Evolutionary conservation across 2,888 invertebrate genomes (phyloP).

Genomic region (Xiphydria camelus): DNA sequence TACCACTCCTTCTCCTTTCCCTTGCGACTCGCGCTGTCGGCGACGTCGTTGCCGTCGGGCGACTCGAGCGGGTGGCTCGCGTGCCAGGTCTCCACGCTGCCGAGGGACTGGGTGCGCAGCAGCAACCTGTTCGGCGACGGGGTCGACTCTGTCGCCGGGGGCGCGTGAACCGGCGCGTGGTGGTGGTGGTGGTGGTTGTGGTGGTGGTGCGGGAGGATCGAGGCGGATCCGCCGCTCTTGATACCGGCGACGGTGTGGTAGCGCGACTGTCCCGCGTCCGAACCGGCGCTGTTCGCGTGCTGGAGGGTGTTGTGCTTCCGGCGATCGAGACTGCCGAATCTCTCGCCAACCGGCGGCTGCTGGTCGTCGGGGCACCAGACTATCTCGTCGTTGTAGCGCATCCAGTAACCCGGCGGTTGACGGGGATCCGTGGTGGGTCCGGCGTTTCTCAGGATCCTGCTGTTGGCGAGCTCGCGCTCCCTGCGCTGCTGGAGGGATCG

Average conservation of each 20-base stretch:
- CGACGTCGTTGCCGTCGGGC: conserved; percentile 33
- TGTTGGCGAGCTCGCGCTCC: conserved; percentile 23
- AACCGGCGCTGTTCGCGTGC: not conserved
- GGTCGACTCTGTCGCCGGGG: conserved; percentile 38
- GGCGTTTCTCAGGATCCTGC: conserved; percentile 12
- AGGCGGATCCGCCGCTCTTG: conserved; percentile 20
- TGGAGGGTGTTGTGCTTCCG: conserved; percentile 57
- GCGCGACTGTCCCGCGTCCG: conserved; percentile 17
- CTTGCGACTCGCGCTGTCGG: conserved; percentile 34
- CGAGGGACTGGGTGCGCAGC: conserved; percentile 64
- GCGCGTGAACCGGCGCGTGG: conserved; percentile 24
- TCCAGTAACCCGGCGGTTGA: conserved; percentile 45
- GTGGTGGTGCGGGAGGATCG: not conserved
- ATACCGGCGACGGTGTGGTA: conserved; percentile 39
- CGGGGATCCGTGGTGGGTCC: conserved; percentile 29
- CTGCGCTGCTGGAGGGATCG: conserved; percentile 22
- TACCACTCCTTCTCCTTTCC: conserved; percentile 69
- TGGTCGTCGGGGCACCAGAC: conserved; percentile 50
- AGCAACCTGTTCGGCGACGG: conserved; percentile 54
- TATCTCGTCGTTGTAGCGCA: conserved; percentile 48
- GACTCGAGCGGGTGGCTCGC: conserved; percentile 34
- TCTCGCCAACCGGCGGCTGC: conserved; percentile 36
- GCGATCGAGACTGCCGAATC: conserved; percentile 67
- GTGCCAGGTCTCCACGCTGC: conserved; percentile 61
- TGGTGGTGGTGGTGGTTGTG: conserved; percentile 19